Evolutionary conservation across 2,888 invertebrate genomes (phyloP), one percentile per base, ranked within the genome.

Genomic region (Melanotus villosus): DNA sequence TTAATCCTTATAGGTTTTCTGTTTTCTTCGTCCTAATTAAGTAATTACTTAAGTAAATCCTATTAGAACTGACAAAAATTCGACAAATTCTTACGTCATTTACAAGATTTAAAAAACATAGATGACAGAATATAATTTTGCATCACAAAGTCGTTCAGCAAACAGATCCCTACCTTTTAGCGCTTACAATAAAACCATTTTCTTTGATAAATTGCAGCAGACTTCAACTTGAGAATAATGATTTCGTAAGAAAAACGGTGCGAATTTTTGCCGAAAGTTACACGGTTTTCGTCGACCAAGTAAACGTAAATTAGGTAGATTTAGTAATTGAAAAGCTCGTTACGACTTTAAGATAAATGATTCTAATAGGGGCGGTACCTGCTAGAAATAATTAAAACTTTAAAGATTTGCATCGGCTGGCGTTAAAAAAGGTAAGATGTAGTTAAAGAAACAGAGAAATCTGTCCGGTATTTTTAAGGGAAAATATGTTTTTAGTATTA

Each of bases 351-450:
- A 68, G 68, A 68, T 64, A 64, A 64, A 68, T 68, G 64, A 45
- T 32, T 50, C 32, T 64, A 62, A 62, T 64, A 64, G 64, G n/a
- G n/a, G 12, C 54, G 52, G 38, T 64, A 64, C 64, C 64, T 56
- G 54, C 64, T 56, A 21, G 47, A 68, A 64, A 68, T 64, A 68
- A 68, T 68, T 68, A 68, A 64, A 68, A 64, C 54, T 64, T 64
- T 64, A 32, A 65, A 68, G 67, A 58, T 64, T 52, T 59, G 26
- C 59, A 66, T 67, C 60, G 30, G 47, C 59, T 41, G 16, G 19
- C 56, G 26, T 16, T 23, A 65, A 62, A 62, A 66, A 59, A 52
- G 18, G 54, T 16, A 19, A 30, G n/a, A n/a, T n/a, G 26, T 16
- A 9, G 23, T 38, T 14, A 54, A 54, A 26, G 38, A 52, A 47